Conservation (phyloP, 2,888 invertebrate genomes). For the Odiellus spinosus region DNA sequence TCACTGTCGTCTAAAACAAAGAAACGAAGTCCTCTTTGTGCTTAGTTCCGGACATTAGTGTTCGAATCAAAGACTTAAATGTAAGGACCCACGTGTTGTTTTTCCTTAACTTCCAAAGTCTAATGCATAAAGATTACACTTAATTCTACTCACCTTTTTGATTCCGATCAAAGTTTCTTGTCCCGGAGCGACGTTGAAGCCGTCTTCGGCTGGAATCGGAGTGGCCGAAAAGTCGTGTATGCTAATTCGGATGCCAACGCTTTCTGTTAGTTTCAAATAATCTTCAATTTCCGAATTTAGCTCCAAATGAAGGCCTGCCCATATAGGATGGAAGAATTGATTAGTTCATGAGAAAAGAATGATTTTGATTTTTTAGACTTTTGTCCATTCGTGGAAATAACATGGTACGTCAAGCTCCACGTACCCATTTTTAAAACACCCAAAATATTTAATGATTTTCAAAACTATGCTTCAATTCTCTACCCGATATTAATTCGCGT, state of each 20-base stretch:
- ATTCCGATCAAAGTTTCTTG: constrained; percentile 10
- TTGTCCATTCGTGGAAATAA: too few species aligned
- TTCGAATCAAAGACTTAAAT: too few species aligned
- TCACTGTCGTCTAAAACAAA: constrained; percentile 5
- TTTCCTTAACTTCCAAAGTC: too few species aligned
- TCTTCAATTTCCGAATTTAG: constrained; percentile 2
- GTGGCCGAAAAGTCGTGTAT: constrained; percentile 6
- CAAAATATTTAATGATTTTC: too few species aligned
- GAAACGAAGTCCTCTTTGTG: background rate
- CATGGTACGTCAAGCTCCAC: too few species aligned
- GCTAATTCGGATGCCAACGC: constrained; percentile 9
- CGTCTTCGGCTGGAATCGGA: constrained; percentile 10
- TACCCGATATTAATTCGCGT: too few species aligned
- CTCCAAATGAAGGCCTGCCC: constrained; percentile 7
- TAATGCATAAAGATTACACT: background rate
- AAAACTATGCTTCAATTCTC: too few species aligned
- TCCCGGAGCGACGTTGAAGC: constrained; percentile 12
- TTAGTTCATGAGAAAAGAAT: background rate
- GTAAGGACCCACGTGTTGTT: too few species aligned
- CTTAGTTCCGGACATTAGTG: background rate
- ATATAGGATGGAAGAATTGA: background rate
- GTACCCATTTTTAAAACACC: too few species aligned
- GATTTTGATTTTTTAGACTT: too few species aligned
- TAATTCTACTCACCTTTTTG: constrained; percentile 3
- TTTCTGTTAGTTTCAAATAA: constrained; percentile 5